phyloP scores from a whole-genome alignment of 2,888 invertebrate genomes.

The Crematogaster levior region DNA sequence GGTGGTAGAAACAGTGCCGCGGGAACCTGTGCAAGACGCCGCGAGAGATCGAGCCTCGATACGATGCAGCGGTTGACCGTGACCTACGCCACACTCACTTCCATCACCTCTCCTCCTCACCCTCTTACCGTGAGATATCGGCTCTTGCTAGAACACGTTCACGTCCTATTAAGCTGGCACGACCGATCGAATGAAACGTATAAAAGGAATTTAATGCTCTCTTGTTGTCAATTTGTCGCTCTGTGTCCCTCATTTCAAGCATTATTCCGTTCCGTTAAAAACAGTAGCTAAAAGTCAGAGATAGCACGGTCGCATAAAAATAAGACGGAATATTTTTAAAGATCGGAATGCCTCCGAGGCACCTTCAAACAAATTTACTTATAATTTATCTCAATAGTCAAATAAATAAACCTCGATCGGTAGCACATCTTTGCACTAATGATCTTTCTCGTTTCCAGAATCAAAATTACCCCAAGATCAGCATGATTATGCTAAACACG shows the following conservation, averaged over 20 bases:
- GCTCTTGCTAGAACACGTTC: conserved; percentile 29
- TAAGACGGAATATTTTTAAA: not conserved
- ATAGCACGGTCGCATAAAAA: not conserved
- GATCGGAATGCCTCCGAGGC: not conserved
- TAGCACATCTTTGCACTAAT: conserved; percentile 38
- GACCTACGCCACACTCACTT: conserved; percentile 69
- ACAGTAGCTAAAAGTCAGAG: not conserved
- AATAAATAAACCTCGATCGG: conserved; percentile 55
- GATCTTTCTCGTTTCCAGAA: conserved; percentile 40
- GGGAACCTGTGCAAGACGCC: conserved; percentile 38
- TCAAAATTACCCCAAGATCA: conserved; percentile 55
- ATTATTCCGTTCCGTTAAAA: not conserved
- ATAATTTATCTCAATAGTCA: conserved; percentile 39
- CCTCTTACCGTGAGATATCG: conserved; percentile 25
- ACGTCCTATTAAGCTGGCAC: conserved; percentile 14
- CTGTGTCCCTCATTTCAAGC: not conserved
- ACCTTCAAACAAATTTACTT: not conserved
- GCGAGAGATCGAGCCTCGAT: conserved; percentile 66
- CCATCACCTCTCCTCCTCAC: conserved; percentile 24
- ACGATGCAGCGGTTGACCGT: conserved; percentile 73
- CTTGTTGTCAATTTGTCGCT: conserved; percentile 13
- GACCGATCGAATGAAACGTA: conserved; percentile 33
- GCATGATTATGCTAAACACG: conserved; percentile 36
- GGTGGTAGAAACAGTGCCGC: conserved; percentile 40
- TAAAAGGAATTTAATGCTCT: not conserved